Conservation (phyloP, 2,888 invertebrate species). For the Ganaspis brasiliensis region DNA sequence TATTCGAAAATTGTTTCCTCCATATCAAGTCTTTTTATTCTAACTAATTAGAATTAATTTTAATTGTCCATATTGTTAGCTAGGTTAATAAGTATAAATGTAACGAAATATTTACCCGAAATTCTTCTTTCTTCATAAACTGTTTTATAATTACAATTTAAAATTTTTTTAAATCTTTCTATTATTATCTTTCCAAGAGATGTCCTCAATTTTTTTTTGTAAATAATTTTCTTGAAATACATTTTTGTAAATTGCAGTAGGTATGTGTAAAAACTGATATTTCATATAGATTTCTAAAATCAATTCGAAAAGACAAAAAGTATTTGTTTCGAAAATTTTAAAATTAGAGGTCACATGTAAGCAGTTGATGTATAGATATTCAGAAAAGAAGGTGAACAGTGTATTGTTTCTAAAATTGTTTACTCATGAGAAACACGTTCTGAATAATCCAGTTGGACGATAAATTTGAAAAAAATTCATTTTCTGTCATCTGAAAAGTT, state of each 20-base stretch:
- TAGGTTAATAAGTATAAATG: too few relatives aligned
- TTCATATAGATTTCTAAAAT: too few relatives aligned
- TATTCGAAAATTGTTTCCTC: not conserved
- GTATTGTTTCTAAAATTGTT: not conserved
- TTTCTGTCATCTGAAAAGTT: slow-evolving; percentile 4
- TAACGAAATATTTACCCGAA: too few relatives aligned
- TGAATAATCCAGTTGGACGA: slow-evolving; percentile 9
- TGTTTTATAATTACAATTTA: too few relatives aligned
- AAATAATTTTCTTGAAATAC: too few relatives aligned
- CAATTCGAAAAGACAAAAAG: not conserved
- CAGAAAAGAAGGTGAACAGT: not conserved
- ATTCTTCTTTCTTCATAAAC: too few relatives aligned
- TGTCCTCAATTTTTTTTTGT: too few relatives aligned
- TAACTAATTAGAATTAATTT: not conserved
- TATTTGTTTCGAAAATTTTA: not conserved
- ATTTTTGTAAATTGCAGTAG: too few relatives aligned
- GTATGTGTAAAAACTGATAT: too few relatives aligned
- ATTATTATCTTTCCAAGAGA: too few relatives aligned
- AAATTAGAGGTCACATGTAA: not conserved
- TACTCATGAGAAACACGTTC: not conserved
- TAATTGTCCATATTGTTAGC: too few relatives aligned
- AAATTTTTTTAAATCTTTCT: too few relatives aligned
- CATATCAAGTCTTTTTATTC: not conserved
- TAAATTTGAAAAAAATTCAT: slow-evolving; percentile 9
- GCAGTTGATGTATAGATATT: slow-evolving; percentile 7